Evolutionary conservation across 1,140 invertebrate genomes (phyloP), one percentile per base, ranked within the genome.

Genomic region (Grapholita molesta): DNA sequence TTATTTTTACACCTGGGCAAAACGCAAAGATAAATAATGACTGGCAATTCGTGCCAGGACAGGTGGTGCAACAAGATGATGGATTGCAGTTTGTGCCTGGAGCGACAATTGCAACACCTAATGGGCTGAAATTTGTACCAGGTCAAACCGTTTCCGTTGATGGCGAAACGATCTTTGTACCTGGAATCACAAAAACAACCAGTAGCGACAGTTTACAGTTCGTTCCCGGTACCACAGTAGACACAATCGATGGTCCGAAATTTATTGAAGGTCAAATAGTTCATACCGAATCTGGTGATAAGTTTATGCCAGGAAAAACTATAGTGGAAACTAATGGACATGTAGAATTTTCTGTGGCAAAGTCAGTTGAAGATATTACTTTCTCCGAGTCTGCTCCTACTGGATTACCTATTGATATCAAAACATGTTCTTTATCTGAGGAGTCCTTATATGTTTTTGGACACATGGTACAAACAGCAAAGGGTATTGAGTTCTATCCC

Each of bases 401-500:
- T 3, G 94, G 94, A 3, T 87, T 94, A 52, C 92, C 94, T 4
- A 93, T 95, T 15, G 93, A 94, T 79, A 92, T 93, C n/a, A 94
- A 92, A 78, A 93, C 92, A 0, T 92, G 91, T 33, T 93, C 90
- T 30, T 78, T 93, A 64, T 85, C 87, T 0, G 89, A 92, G 69
- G 92, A 94, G 70, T 90, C 91, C 24, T 84, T 93, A 6, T 93
- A 94, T 74, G 93, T 95, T 0, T 95, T 94, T 77, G 95, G 95
- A 9, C 94, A 95, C 77, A 95, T 96, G 92, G 89, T 95, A 0
- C 95, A 95, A 82, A 94, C 94, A 0, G 84, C 92, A 9, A 93
- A 94, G 69, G 94, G 95, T 0, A 94, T 95, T 6, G 94, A 95
- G 83, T 96, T 96, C 81, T 94, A 95, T 70, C 95, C 95, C 0